Conservation (phyloP, 1,140 invertebrate genomes). For the Bombus cullumanus region DNA sequence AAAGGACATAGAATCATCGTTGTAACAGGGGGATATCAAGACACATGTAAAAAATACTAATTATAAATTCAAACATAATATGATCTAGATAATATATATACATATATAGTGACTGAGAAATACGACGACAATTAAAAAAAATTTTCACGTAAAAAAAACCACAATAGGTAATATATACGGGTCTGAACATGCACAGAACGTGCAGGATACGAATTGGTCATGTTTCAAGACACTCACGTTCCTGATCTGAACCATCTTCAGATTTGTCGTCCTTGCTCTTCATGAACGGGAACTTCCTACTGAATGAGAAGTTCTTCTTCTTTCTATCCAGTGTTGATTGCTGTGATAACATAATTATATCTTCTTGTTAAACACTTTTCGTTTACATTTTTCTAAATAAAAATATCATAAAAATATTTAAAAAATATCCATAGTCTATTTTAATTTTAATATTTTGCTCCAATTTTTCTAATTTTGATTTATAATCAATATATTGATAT, state of each 20-base stretch:
- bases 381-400: background rate
- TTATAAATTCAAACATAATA: constrained; percentile 25
- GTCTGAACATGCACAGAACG: constrained; percentile 71
- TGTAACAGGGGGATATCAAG: background rate
- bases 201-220: constrained; percentile 53
- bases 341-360: constrained; percentile 81
- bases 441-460: background rate
- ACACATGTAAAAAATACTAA: constrained; percentile 37
- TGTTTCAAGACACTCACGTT: constrained; percentile 92
- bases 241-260: constrained; percentile 98
- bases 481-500: background rate
- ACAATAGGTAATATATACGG: constrained; percentile 52
- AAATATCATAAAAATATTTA: background rate
- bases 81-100: constrained; percentile 27
- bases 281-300: constrained; percentile 99
- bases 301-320: constrained; percentile 99
- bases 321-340: constrained; percentile 97
- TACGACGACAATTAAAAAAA: constrained; percentile 51
- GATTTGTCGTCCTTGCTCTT: constrained; percentile 99
- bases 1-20: background rate
- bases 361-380: background rate
- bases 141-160: constrained; percentile 50
- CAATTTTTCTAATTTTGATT: background rate
- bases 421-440: background rate
- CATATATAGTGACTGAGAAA: constrained; percentile 48